Base-by-base conservation (phyloP, 2,797 vertebrate genomes). In the Choloepus didactylus region DNA sequence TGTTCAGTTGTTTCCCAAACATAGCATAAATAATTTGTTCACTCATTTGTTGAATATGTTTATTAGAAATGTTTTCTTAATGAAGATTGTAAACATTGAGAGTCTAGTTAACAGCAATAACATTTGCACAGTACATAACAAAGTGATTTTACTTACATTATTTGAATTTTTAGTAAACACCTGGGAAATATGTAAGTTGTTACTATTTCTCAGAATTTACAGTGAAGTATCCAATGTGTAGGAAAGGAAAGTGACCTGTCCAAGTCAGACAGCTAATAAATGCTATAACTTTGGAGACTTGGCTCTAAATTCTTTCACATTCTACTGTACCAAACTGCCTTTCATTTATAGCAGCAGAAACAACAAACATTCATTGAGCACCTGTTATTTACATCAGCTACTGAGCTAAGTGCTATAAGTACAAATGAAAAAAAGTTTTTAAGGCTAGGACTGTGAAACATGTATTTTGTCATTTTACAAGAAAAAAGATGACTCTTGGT, bases 401-500 rank as follows among this genome's bases (percentile, higher is more conserved):
- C 46, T 87, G 35, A 44, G 56, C 75, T 81, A 38, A 51, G 41
- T 72, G 72, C 14, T 80, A 69, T 46, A 31, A 70, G n/a, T 60
- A 49, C 38, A 91, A 75, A 44, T 54, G 56, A 16, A 60, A 70
- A 62, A n/a, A 85, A 29, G 44, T 29, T 27, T 46, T 31, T 84
- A 84, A 67, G 60, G 29, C 27, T 84, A 66, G 38, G 18, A 29
- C 35, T 92, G 19, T 56, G 41, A 75, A 87, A 73, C 18, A 56
- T 59, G 21, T 75, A 27, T 64, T 64, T 76, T 91, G 35, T 83
- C 75, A 54, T 27, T 75, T 91, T 84, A 56, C 70, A 84, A 83
- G 89, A 54, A 83, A 54, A 84, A 76, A 25, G 29, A 41, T n/a
- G 19, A 46, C 19, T 92, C 31, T 35, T 64, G 19, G 29, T 84